These are phyloP conservation scores for Cryptoprocta ferox DNA, from an alignment of 2,797 vertebrate genomes.

Conservation along the genomic window DNA sequence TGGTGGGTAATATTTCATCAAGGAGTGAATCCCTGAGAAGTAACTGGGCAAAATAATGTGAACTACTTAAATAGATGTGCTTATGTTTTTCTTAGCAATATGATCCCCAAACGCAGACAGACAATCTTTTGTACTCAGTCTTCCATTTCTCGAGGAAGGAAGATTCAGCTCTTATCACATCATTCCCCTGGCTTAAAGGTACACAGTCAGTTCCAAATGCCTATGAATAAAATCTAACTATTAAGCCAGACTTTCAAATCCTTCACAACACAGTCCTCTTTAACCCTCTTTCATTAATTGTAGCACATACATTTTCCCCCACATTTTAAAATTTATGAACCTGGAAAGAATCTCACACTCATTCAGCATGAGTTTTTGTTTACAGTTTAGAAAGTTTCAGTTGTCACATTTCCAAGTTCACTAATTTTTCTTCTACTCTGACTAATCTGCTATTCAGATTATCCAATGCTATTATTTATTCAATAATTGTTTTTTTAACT, in stretches of 20 bases:
- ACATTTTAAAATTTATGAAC: not conserved
- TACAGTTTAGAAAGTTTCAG: not conserved
- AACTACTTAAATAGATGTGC: not conserved
- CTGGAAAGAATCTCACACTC: not conserved
- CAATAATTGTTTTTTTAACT: not conserved
- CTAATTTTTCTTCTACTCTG: not conserved
- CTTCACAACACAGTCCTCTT: not conserved
- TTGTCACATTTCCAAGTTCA: not conserved
- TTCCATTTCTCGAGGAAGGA: not conserved
- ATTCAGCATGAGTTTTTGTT: not conserved
- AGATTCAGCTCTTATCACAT: not conserved
- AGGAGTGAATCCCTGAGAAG: not conserved
- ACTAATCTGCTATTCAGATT: not conserved
- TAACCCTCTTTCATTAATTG: not conserved
- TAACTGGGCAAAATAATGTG: not conserved
- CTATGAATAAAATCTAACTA: not conserved
- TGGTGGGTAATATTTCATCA: not conserved
- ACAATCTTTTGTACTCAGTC: not conserved
- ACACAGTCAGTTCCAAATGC: not conserved
- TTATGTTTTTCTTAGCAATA: not conserved
- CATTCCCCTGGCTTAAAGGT: not conserved
- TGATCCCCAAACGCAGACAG: not conserved
- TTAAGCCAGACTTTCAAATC: not conserved
- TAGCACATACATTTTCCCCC: not conserved
- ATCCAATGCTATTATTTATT: not conserved